Evolutionary conservation across 2,888 invertebrate species (phyloP), one percentile per base, ranked within the genome.

Genomic region (Baccha elongata): DNA sequence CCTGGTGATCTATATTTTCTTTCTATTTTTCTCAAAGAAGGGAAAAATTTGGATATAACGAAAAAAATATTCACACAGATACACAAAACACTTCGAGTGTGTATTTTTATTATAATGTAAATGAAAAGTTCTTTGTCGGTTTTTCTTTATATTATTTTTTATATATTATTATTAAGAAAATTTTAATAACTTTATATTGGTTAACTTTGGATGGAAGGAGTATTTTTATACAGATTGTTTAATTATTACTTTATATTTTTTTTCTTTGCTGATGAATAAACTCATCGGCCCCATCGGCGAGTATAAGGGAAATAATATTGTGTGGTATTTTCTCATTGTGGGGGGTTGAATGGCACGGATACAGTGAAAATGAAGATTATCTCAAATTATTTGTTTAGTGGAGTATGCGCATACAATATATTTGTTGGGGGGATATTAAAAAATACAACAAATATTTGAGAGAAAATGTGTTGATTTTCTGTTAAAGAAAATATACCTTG

Each of bases 1-100:
- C 75, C 75, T 75, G 53, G 62, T 75, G 81, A 76, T 75, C 75
- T 81, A 75, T 71, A 81, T 71, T 81, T 81, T 75, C 58, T 44
- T 74, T 68, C 62, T 15, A 67, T 23, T 67, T 52, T 67, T 29
- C 37, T 62, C 42, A 29, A 42, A 42, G 44, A 48, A 50, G 52
- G 53, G 73, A 62, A 80, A n/a, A 80, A 64, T 55, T 60, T 40
- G 40, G 19, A 58, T 58, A 58, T 37, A 48, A 40, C 69, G 50
- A 65, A 71, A 32, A 68, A 11, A 46, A 42, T 44, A 19, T 71
- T 72, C 67, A 65, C 81, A 72, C 75, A 76, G 71, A 81, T 76
- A 81, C 81, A 81, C 48, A 75, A 19, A 40, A 52, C 79, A 80
- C 55, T 69, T 17, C 32, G 40, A 26, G 17, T 65, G 29, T 55